Evolutionary conservation across 2,113 vertebrate genomes (phyloP), one percentile per base, ranked within the genome.

Genomic region (Callorhinus ursinus): DNA sequence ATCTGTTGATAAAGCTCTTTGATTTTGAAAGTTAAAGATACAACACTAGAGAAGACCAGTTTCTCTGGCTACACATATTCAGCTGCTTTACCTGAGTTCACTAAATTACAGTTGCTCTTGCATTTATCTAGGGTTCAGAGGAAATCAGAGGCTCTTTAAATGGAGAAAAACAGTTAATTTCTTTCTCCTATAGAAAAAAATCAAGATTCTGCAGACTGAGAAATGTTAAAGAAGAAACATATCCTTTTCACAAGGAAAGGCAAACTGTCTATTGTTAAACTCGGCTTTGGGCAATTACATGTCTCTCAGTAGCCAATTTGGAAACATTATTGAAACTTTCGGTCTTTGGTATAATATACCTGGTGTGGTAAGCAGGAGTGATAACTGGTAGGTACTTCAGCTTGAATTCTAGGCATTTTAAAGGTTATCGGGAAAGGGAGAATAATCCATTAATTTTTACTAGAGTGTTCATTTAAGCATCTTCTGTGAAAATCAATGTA

Each of bases 401-500:
- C 86, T 26, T 92, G 24, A 94, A 90, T 86, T 92, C 57, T 86
- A 39, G 83, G 86, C 26, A 11, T 71, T 95, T 90, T 94, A 95
- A 88, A 98, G 88, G 90, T 94, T 90, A 81, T 88, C 6, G 72
- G 74, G 87, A 96, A 97, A 82, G 42, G 65, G 12, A 82, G 79
- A 95, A 96, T 88, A 94, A 98, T 97, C 84, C 97, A 97, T 97
- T 95, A 96, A 77, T 93, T 97, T 28, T 81, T 77, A 97, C 91
- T 88, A 46, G 57, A 91, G 83, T 74, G 69, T 96, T 98, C 97
- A 63, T 96, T 97, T 93, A 94, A 87, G 93, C 65, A 59, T 96
- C 95, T 98, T 97, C 51, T 94, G 76, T 95, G 90, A 90, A 95
- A 97, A 98, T 98, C 98, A 72, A 96, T 98, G 93, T 84, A 46